Base-by-base conservation (phyloP, 2,888 invertebrate genomes). In the Nomada flava region DNA sequence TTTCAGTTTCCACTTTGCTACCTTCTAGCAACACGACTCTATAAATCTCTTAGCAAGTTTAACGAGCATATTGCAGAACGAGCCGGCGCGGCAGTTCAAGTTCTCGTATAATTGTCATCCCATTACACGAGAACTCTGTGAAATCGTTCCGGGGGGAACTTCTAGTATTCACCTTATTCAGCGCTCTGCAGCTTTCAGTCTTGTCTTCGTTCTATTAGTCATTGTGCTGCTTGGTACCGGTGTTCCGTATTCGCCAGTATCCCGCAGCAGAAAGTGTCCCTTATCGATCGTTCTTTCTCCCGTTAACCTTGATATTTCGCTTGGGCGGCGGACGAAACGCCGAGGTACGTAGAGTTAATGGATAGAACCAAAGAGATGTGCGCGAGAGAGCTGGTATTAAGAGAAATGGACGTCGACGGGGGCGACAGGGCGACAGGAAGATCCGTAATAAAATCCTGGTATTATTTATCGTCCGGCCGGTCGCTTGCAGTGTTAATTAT, bases 381-480 rank as follows among this genome's bases (percentile, higher is more conserved):
- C 26, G 26, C 20, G 68, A 63, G 42, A 20, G 59, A 29, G 44
- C 20, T 18, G 36, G 64, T 69, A 86, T 82, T 77, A 74, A 78
- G 74, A 84, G 71, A 70, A 77, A 87, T 69, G 64, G 62, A 82
- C 69, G 76, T 67, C 74, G 75, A 67, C 73, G 65, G 62, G 53
- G 18, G 65, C 60, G 76, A 79, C 53, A 36, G 69, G 42, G 52
- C 60, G 72, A 62, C 84, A 57, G 71, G 77, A 73, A 62, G 77
- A 78, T 79, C 76, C 79, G 86, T 72, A 79, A 86, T 82, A 86
- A 82, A 62, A 70, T 73, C 57, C 57, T 67, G 63, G 52, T 63
- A 67, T 76, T 85, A 86, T 80, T 87, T 85, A 82, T 80, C 79
- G 50, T 42, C 63, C 52, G 70, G 20, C 2, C 53, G 36, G 15